Conservation (phyloP, 2,113 vertebrate species). For the Orientallactaga bullata region DNA sequence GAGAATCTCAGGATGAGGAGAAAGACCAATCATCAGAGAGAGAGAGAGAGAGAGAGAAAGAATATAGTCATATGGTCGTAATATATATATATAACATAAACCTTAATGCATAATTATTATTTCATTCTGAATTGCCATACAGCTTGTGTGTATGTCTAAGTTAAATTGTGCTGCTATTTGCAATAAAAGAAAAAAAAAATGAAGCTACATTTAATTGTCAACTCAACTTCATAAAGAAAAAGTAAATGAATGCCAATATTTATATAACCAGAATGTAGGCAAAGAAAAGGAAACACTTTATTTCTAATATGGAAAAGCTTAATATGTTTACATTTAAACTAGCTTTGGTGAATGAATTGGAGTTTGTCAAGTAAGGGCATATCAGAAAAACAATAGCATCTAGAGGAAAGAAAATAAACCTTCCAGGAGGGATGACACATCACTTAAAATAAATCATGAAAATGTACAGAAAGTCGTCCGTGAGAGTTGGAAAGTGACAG, state of each 20-base stretch:
- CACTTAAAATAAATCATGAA: background rate
- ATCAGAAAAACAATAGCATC: background rate
- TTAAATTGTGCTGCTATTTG: background rate
- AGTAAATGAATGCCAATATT: background rate
- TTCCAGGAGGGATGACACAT: background rate
- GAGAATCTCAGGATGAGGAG: background rate
- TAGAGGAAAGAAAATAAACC: constrained; percentile 1
- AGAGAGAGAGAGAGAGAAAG: too few relatives aligned
- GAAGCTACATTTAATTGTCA: background rate
- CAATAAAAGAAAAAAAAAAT: background rate
- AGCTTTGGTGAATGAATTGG: background rate
- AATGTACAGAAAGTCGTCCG: background rate
- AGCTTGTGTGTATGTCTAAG: background rate
- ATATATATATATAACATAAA: background rate
- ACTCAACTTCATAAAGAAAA: background rate
- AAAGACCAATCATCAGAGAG: background rate
- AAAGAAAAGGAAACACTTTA: background rate
- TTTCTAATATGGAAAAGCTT: background rate
- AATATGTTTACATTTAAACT: background rate
- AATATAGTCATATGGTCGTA: too few relatives aligned
- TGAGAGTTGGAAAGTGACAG: background rate
- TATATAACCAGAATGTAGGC: background rate
- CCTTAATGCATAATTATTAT: background rate
- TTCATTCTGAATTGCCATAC: background rate
- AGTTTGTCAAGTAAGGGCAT: constrained; percentile 32